Evolutionary conservation across 2,888 invertebrate species (phyloP).

Genomic region (Plutella xylostella): DNA sequence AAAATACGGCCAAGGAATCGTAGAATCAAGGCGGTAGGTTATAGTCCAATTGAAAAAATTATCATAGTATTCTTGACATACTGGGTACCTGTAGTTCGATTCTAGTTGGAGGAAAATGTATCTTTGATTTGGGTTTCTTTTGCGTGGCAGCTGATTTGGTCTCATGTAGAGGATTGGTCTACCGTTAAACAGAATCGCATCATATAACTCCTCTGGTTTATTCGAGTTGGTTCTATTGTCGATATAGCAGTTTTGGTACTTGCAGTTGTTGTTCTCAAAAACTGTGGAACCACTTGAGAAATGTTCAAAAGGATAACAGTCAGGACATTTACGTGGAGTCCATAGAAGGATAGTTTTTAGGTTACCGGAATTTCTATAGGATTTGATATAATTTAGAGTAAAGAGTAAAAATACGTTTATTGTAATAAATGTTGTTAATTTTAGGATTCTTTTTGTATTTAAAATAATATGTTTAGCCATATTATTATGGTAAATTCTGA

Average conservation of each 20-base stretch:
- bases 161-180: slow-evolving; percentile 7
- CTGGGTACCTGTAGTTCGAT: slow-evolving; percentile 33
- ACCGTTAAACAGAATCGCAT: slow-evolving; percentile 24
- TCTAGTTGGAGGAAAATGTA: slow-evolving; percentile 48
- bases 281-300: not conserved
- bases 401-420: too few species aligned
- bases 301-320: not conserved
- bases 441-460: too few species aligned
- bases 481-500: too few species aligned
- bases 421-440: too few species aligned
- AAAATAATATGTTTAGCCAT: too few species aligned
- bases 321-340: not conserved
- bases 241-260: not conserved
- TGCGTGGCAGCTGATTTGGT: not conserved
- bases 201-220: slow-evolving; percentile 22
- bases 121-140: slow-evolving; percentile 27
- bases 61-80: slow-evolving; percentile 40
- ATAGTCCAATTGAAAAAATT: slow-evolving; percentile 57
- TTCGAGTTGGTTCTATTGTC: not conserved
- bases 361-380: too few species aligned
- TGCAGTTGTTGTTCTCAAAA: not conserved
- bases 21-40: slow-evolving; percentile 52
- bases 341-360: not conserved
- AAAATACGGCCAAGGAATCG: slow-evolving; percentile 43
- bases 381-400: too few species aligned